Conservation (phyloP, 2,888 invertebrate species). For the Hirtodrosophila confusa region DNA sequence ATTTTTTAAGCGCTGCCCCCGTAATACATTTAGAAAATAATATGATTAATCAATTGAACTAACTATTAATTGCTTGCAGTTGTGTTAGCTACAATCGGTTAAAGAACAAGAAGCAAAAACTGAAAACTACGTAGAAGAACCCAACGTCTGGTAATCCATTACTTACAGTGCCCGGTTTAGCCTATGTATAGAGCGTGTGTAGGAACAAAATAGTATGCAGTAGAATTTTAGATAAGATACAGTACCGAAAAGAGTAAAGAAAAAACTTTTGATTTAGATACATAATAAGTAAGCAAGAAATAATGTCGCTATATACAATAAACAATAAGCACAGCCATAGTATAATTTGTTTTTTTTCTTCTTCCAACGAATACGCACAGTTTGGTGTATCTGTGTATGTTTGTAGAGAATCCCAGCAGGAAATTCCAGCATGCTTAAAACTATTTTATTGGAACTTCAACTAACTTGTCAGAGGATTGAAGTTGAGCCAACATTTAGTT, state of each 20-base stretch:
- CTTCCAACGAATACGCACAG: constrained; percentile 9
- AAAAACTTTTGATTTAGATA: constrained; percentile 72
- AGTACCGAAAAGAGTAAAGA: constrained; percentile 77
- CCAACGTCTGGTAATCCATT: constrained; percentile 73
- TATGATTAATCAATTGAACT: constrained; percentile 4
- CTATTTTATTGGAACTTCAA: background rate
- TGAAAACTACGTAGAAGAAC: constrained; percentile 51
- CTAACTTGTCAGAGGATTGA: too few species aligned
- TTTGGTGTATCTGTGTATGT: constrained; percentile 13
- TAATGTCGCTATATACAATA: constrained; percentile 52
- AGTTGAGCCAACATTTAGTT: too few species aligned
- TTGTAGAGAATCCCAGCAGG: constrained; percentile 35
- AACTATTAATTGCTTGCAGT: constrained; percentile 40
- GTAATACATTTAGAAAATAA: constrained; percentile 19
- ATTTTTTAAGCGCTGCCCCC: constrained; percentile 25
- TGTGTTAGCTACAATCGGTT: constrained; percentile 60
- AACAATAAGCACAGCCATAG: constrained; percentile 43
- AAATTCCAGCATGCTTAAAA: constrained; percentile 7
- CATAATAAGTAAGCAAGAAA: constrained; percentile 47
- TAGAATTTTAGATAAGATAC: constrained; percentile 56
- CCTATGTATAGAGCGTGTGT: constrained; percentile 81
- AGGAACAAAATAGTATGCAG: constrained; percentile 67
- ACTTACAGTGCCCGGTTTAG: constrained; percentile 88
- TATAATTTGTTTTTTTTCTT: constrained; percentile 14
- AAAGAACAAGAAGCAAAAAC: constrained; percentile 48